Conservation (phyloP, 2,797 vertebrate species). For the Parambassis ranga region DNA sequence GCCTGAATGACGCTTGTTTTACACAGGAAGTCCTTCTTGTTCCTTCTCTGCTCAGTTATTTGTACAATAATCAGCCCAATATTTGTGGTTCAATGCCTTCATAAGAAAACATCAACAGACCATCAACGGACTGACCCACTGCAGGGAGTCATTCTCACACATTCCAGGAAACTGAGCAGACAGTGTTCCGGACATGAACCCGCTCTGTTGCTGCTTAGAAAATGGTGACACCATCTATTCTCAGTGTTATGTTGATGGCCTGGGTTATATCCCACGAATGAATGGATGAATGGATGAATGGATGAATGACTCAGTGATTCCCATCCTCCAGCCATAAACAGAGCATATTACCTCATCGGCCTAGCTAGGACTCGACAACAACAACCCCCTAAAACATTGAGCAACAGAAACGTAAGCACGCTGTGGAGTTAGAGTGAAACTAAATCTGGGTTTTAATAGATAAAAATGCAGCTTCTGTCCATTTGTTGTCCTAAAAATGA, state of each 20-base stretch:
- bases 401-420: no score
- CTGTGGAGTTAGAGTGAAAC: no score
- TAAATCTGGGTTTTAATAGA: no score
- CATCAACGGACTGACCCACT: not conserved
- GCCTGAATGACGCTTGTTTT: no score
- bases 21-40: no score
- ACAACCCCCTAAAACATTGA: no score
- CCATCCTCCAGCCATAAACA: conserved; percentile 1
- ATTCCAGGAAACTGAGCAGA: conserved; percentile 33
- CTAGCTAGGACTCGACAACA: not conserved
- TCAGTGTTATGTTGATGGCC: not conserved
- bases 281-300: conserved; percentile 11
- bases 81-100: not conserved
- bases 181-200: conserved; percentile 19
- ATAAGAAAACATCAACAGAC: not conserved
- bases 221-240: conserved; percentile 6
- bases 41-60: no score
- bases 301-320: conserved; percentile 12
- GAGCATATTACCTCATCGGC: not conserved
- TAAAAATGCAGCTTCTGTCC: no score
- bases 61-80: no score
- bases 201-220: conserved; percentile 3
- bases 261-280: conserved; percentile 6
- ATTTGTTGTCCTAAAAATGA: no score
- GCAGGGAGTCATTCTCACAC: not conserved